Percentiles rank a stretch among this genome's conserved stretches.
Conservation (phyloP, 2,888 invertebrate genomes). For the Apodemia hepburni region DNA sequence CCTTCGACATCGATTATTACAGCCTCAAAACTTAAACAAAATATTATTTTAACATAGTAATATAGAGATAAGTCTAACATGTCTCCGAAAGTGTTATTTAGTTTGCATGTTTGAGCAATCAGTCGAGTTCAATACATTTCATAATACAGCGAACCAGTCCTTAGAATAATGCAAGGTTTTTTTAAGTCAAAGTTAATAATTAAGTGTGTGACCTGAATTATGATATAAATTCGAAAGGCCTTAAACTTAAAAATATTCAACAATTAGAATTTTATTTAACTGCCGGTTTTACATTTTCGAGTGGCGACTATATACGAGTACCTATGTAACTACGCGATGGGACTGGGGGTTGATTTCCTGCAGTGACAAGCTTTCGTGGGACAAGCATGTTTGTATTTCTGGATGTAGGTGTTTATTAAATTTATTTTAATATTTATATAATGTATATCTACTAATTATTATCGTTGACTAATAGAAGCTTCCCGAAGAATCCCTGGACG, state of each 20-base stretch:
- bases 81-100: constrained; percentile 33
- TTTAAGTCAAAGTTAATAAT: constrained; percentile 55
- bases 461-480: too few relatives aligned
- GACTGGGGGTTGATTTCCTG: too few relatives aligned
- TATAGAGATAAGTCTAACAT: constrained; percentile 13
- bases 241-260: background rate
- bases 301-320: too few relatives aligned
- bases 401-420: too few relatives aligned
- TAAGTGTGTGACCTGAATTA: constrained; percentile 46
- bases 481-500: too few relatives aligned
- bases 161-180: constrained; percentile 49
- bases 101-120: constrained; percentile 48
- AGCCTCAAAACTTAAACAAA: background rate
- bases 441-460: too few relatives aligned
- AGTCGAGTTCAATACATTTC: constrained; percentile 41
- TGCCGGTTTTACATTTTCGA: too few relatives aligned
- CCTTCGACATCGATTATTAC: background rate
- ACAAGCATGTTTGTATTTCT: too few relatives aligned
- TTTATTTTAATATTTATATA: too few relatives aligned
- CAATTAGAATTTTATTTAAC: too few relatives aligned
- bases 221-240: background rate
- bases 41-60: constrained; percentile 6
- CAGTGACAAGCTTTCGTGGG: too few relatives aligned
- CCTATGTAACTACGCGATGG: too few relatives aligned
- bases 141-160: constrained; percentile 51